A percentile compares a stretch with the other conserved stretches of the same genome.
Conservation (phyloP, 2,113 vertebrate genomes). For the Hemibagrus wyckioides region DNA sequence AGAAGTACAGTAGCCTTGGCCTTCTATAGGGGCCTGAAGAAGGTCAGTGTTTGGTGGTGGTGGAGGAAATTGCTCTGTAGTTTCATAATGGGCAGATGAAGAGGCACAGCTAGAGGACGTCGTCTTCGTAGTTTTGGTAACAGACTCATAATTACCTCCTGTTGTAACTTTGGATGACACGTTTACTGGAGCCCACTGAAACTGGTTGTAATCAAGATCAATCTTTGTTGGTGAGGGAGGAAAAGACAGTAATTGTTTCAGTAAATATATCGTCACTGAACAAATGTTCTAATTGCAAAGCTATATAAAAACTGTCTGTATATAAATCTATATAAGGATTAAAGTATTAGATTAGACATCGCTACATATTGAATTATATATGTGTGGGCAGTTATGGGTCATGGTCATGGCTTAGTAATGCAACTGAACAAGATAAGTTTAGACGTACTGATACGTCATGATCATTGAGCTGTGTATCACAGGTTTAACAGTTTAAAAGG, state of each 20-base stretch:
- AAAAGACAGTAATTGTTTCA: conserved; percentile 44
- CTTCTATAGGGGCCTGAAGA: conserved; percentile 66
- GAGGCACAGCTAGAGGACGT: conserved; percentile 55
- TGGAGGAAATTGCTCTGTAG: conserved; percentile 71
- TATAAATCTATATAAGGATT: neutral
- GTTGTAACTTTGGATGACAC: conserved; percentile 67
- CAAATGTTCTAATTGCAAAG: neutral
- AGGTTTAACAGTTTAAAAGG: neutral
- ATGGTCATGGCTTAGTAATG: neutral
- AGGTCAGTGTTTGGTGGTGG: conserved; percentile 69
- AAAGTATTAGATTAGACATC: neutral
- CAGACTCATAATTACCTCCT: conserved; percentile 67
- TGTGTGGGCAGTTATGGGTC: neutral
- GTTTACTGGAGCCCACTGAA: conserved; percentile 72
- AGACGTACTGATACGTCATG: neutral
- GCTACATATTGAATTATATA: neutral
- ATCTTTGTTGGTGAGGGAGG: conserved; percentile 74
- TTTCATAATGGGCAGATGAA: conserved; percentile 62
- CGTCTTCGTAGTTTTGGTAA: conserved; percentile 53
- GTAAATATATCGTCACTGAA: conserved; percentile 27
- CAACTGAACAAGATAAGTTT: neutral
- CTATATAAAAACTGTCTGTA: neutral
- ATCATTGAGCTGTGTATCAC: neutral
- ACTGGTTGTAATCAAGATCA: conserved; percentile 78
- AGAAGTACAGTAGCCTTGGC: conserved; percentile 64